phyloP scores from a whole-genome alignment of 2,113 vertebrate species.

The Thymallus thymallus region DNA sequence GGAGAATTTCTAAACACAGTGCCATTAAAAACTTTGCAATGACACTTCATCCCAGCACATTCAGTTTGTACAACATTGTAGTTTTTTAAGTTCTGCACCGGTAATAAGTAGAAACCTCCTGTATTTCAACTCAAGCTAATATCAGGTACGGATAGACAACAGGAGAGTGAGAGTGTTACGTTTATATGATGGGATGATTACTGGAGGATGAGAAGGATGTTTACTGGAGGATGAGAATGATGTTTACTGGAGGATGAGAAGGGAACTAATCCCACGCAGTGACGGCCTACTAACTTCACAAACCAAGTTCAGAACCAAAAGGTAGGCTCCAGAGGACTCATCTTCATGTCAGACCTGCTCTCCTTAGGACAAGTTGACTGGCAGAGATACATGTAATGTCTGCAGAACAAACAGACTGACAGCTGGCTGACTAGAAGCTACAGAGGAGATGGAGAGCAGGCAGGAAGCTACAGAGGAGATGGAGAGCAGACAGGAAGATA shows the following conservation, averaged over 20 bases:
- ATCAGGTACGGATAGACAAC: too few species aligned
- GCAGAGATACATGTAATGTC: too few species aligned
- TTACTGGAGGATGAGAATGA: neutral
- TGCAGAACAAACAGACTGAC: neutral
- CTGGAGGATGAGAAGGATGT: too few species aligned
- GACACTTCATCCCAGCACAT: neutral
- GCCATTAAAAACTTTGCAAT: neutral
- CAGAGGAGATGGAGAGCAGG: neutral
- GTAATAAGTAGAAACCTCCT: too few species aligned
- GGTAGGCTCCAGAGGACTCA: neutral
- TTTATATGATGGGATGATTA: slow-evolving; percentile 1
- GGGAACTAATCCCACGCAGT: slow-evolving; percentile 4
- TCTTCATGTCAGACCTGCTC: too few species aligned
- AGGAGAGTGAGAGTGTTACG: neutral
- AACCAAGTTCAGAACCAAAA: slow-evolving; percentile 20
- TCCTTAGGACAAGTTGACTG: too few species aligned
- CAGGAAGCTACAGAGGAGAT: neutral
- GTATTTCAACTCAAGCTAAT: too few species aligned
- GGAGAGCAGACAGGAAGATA: neutral
- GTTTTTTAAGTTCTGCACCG: too few species aligned
- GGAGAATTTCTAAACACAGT: slow-evolving; percentile 46
- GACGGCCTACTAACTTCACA: slow-evolving; percentile 12
- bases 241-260: neutral
- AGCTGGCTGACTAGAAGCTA: slow-evolving; percentile 6
- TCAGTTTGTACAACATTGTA: neutral